Evolutionary conservation across 2,113 vertebrate genomes (phyloP).

Genomic region (Etheostoma spectabile): DNA sequence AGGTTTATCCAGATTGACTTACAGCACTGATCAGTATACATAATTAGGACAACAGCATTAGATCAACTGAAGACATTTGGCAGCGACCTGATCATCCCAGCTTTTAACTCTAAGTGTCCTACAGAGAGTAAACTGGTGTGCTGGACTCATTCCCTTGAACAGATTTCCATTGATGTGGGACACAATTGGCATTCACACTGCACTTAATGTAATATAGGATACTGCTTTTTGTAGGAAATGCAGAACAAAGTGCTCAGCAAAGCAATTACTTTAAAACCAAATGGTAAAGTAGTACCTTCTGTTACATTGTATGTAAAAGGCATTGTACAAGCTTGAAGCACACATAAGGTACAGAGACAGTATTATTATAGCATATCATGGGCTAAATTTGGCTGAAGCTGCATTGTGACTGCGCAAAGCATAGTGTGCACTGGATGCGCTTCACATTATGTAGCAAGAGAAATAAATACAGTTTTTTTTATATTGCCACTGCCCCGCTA

Average conservation of each 20-base stretch:
- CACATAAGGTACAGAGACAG: conserved; percentile 9
- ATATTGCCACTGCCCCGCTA: conserved; percentile 23
- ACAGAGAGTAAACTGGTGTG: conserved; percentile 3
- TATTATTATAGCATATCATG: conserved; percentile 33
- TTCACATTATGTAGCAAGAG: conserved; percentile 49
- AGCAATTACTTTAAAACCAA: conserved; percentile 3
- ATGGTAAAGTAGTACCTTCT: not conserved
- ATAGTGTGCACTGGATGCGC: conserved; percentile 44
- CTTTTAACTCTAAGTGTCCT: conserved; percentile 19
- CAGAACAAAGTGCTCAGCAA: not conserved
- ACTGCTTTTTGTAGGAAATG: not conserved
- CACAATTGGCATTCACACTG: conserved; percentile 29
- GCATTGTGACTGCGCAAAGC: conserved; percentile 44
- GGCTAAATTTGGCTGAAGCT: conserved; percentile 51
- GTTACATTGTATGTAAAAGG: conserved; percentile 1
- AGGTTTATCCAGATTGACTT: not conserved
- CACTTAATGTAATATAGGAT: conserved; percentile 14
- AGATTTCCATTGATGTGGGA: conserved; percentile 30
- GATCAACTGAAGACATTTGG: conserved; percentile 35
- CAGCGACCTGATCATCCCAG: conserved; percentile 26
- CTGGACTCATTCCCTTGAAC: conserved; percentile 30
- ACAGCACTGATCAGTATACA: conserved; percentile 23
- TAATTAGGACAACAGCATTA: conserved; percentile 32
- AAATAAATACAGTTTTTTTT: conserved; percentile 42
- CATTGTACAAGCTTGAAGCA: conserved; percentile 20